Evolutionary conservation across 2,888 invertebrate genomes (phyloP), one percentile per base, ranked within the genome.

Genomic region (Cloeon dipterum): DNA sequence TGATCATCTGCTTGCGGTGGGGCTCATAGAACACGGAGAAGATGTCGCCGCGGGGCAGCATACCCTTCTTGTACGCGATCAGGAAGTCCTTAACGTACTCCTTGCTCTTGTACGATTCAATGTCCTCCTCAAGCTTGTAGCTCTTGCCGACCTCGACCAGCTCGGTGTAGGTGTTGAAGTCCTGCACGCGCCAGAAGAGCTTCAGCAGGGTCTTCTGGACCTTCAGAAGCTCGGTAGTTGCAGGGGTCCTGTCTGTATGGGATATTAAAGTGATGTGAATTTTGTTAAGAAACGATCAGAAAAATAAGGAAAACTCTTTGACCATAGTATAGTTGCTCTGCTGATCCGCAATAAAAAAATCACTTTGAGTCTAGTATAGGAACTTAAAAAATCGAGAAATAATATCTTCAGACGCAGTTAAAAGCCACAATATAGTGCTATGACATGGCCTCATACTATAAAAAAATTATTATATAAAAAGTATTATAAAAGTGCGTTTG

Each of bases 141-240:
- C 52, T 52, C 39, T 63, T 55, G 43, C 69, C 71, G 39, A 69
- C 59, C 21, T 68, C 63, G 38, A 58, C 55, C 40, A 63, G 57
- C 43, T 66, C 62, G 23, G 60, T 53, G 46, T 62, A 51, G 37
- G 63, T 59, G 43, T 67, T 59, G 0, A 66, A 67, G 51, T 77
- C 74, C 43, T 68, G 64, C 43, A 73, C 65, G 51, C 68, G 64
- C 48, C 67, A 66, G 51, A 70, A 53, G 41, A 73, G 59, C 46
- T 62, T 59, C 48, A 70, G 50, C 42, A 70, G 56, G 48, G 66
- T 61, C 39, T 63, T 53, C 50, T 70, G 68, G 51, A 14, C 16
- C 20, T 11, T 32, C 13, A 43, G 39, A 20, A 43, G 40, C 13
- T 43, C 43, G 20, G 33, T 32, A 25, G 41, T 41, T 19, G 42